Evolutionary conservation across 1,140 invertebrate species (phyloP), one percentile per base, ranked within the genome.

Genomic region (Cyrtorhinus lividipennis): DNA sequence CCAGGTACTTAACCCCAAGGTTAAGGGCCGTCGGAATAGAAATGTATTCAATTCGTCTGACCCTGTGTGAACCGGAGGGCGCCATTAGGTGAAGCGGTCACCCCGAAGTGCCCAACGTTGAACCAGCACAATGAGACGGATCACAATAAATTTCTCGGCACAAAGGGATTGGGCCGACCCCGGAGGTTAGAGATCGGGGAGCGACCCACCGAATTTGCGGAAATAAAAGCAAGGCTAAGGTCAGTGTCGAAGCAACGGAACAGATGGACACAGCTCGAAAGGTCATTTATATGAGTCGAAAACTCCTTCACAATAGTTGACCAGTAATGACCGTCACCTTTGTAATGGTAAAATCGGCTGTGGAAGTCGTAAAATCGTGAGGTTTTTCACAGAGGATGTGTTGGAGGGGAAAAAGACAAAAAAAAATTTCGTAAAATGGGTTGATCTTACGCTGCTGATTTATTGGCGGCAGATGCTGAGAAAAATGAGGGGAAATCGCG

Each of bases 31-130:
- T 53, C 18, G 10, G 20, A 53, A 53, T 53, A 53, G 48, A 53
- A 53, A 53, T 53, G 48, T 53, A 53, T 53, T 53, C 48, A 53
- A 44, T 53, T 53, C 48, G 48, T 53, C 48, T 53, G 48, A 53
- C 48, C 48, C 48, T 53, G 48, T n/a, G n/a, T 53, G 48, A 53
- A 53, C 48, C 20, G 48, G 5, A 53, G 48, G 48, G 48, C 5
- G 8, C 48, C 5, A 53, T 53, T 53, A 53, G 48, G 48, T 53
- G 48, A 20, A 53, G 48, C 48, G 48, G 48, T 53, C 48, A 53
- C 48, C 48, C 48, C 48, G 5, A 53, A 53, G 48, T 53, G 48
- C 48, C 10, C 10, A 53, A 53, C 20, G 48, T 53, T 20, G 3
- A 20, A 5, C 48, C 5, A 10, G 12, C 10, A 53, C 48, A 53